phyloP scores from a whole-genome alignment of 2,888 invertebrate species.

The Rapana venosa region DNA sequence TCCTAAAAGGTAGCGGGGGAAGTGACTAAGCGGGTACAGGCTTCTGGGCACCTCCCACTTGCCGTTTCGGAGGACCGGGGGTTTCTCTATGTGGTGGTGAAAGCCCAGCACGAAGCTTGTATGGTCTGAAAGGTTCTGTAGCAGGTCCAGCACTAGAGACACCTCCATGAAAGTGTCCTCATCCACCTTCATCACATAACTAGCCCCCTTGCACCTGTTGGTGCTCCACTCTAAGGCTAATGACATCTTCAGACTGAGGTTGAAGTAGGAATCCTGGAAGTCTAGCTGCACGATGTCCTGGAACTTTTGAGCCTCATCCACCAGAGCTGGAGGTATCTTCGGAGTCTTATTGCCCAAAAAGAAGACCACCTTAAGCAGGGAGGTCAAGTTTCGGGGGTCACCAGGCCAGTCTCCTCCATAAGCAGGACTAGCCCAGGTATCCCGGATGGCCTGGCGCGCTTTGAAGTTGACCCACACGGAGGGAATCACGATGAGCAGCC shows the following conservation, averaged over 20 bases:
- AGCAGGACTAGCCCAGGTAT: conserved; percentile 26
- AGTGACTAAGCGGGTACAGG: conserved; percentile 10
- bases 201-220: background rate
- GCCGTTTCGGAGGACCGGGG: background rate
- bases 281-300: conserved; percentile 27
- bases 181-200: conserved; percentile 29
- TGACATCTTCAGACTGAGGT: conserved; percentile 27
- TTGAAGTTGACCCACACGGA: background rate
- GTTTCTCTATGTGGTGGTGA: background rate
- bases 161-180: conserved; percentile 34
- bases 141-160: conserved; percentile 18
- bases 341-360: conserved; percentile 1
- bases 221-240: background rate
- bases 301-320: background rate
- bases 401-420: conserved; percentile 13
- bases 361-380: conserved; percentile 27
- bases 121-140: background rate
- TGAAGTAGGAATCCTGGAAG: conserved; percentile 25
- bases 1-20: conserved; percentile 28
- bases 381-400: background rate
- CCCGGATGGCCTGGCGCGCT: background rate
- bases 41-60: conserved; percentile 14
- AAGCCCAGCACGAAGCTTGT: background rate
- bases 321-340: background rate
- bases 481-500: conserved; percentile 20